phyloP scores from a whole-genome alignment of 1,140 invertebrate species.

The Paraescarpia echinospica region DNA sequence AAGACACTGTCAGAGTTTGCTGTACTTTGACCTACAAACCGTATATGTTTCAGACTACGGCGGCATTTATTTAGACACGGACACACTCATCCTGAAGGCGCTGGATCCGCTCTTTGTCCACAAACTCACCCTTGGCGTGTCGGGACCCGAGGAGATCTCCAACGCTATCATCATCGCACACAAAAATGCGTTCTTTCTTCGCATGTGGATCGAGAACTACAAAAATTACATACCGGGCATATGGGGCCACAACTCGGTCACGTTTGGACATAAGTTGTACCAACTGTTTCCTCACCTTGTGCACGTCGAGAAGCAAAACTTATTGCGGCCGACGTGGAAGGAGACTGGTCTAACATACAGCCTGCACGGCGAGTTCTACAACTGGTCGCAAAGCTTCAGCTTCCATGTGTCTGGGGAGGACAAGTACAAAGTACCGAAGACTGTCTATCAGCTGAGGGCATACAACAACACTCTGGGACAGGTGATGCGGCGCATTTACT shows the following conservation, averaged over 20 bases:
- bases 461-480: conserved; percentile 11
- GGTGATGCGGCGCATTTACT: conserved; percentile 11
- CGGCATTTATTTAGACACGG: conserved; percentile 17
- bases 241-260: conserved; percentile 4
- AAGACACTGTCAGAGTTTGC: background rate
- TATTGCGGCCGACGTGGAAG: conserved; percentile 12
- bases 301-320: conserved; percentile 19
- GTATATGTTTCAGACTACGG: conserved; percentile 16
- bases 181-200: conserved; percentile 10
- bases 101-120: background rate
- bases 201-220: conserved; percentile 17
- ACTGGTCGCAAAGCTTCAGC: conserved; percentile 22
- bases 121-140: conserved; percentile 2
- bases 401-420: conserved; percentile 7
- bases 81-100: conserved; percentile 15
- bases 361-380: conserved; percentile 9
- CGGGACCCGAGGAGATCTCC: background rate
- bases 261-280: background rate
- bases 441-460: background rate
- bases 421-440: background rate
- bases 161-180: conserved; percentile 20
- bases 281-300: conserved; percentile 7
- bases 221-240: background rate
- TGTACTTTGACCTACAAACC: background rate
- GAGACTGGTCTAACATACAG: conserved; percentile 15